Evolutionary conservation across 1,140 invertebrate species (phyloP), one percentile per base, ranked within the genome.

Genomic region (Ceratosolen fusciceps): DNA sequence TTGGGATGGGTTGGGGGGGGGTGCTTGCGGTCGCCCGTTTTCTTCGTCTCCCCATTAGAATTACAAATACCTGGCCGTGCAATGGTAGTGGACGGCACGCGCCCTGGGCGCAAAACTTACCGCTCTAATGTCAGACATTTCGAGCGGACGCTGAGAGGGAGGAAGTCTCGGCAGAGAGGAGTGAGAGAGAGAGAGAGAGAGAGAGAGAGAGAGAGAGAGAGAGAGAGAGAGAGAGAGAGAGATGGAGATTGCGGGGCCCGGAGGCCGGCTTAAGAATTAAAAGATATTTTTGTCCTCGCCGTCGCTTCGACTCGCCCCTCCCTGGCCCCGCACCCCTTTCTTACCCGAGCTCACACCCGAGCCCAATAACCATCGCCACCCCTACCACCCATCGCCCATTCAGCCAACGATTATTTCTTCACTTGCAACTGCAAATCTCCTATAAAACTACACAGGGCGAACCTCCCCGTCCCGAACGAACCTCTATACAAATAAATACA

Each of bases 81-180:
- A 34, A 34, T 24, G 49, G 10, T 77, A 54, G 70, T 54, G 54
- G 16, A 80, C 34, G 82, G 79, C 82, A 82, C 82, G 79, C 77
- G 81, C 82, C 81, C 68, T 77, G 79, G 81, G 82, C 79, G 68
- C 76, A 74, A 80, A 83, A 81, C 74, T 79, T 72, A 58, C 72
- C 70, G 16, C 43, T 39, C 52, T 81, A 82, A 82, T 82, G 73
- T 77, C 80, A 77, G 82, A 76, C 62, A 79, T 73, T 73, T 73
- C 24, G 65, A 52, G 14, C 37, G 34, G 67, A 26, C n/a, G 70
- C 39, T 29, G 67, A 24, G 67, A 68, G 24, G 1, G 19, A 68
- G 67, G 24, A 47, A 39, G 39, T 26, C 54, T n/a, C n/a, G n/a
- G n/a, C n/a, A n/a, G n/a, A n/a, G n/a, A n/a, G 62, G 78, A 78